Base-by-base conservation (phyloP, 2,888 invertebrate species). In the Rotaria sp. region DNA sequence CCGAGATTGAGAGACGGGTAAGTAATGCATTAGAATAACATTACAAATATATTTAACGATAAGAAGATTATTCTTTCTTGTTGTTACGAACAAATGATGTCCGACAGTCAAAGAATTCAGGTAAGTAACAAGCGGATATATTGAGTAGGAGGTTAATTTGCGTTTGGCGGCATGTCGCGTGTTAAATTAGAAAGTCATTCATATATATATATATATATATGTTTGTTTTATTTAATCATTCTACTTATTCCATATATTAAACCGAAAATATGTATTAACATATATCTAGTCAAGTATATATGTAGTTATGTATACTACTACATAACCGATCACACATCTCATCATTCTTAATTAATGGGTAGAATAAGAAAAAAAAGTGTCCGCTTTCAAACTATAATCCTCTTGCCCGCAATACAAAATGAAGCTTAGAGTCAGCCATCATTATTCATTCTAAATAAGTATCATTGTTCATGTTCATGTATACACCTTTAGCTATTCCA, bases 141-240 rank as follows among this genome's bases (percentile, higher is more conserved):
- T 30, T 59, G 57, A 59, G 57, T 59, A 30, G 57, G 26, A 59
- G 57, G 57, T 59, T 59, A 59, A 59, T 59, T 59, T 59, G 30
- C 57, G n/a, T 59, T 59, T 59, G 57, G n/a, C 57, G 57, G 57
- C 57, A 59, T 59, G 57, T 59, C 57, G 57, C 57, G 57, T 59
- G 57, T 59, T 30, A 59, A 59, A 59, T 59, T 59, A 59, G 3
- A 59, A 30, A n/a, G 15, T 59, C 30, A 15, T 11, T 59, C 57
- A 59, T 59, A 26, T 55, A 11, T 45, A 45, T 45, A 45, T 45
- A 45, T 45, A 45, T 45, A 45, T 45, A 15, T 18, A 30, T 30
- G 57, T 15, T 30, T 59, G 57, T 59, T 15, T 2, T 30, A 59
- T 13, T 30, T n/a, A n/a, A 59, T 59, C 57, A n/a, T 15, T n/a